Evolutionary conservation across 2,113 vertebrate genomes (phyloP).

Genomic region (Sinocyclocheilus anshuiensis): DNA sequence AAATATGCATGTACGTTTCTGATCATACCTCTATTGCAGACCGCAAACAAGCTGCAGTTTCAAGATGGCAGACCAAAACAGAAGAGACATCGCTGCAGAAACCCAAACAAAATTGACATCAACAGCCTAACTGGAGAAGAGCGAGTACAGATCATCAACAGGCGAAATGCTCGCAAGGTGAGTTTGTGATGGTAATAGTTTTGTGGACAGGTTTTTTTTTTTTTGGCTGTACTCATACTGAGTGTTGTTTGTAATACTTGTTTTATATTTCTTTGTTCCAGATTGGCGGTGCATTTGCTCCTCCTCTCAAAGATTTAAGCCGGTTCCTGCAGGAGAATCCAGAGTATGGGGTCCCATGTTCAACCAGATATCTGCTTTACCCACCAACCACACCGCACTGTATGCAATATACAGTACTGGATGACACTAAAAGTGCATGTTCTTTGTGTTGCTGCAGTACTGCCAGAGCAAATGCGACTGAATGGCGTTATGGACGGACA

Average conservation of each 20-base stretch:
- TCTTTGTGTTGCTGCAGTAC: too few species aligned
- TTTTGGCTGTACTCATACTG: not conserved
- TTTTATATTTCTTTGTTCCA: constrained; percentile 59
- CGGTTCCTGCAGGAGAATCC: constrained; percentile 96
- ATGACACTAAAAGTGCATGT: too few species aligned
- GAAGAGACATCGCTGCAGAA: constrained; percentile 95
- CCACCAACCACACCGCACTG: too few species aligned
- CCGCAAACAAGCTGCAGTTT: constrained; percentile 82
- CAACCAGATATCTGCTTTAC: too few species aligned
- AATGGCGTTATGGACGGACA: too few species aligned
- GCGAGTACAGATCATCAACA: constrained; percentile 96
- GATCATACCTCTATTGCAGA: constrained; percentile 58
- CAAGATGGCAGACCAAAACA: constrained; percentile 95
- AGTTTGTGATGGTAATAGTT: constrained; percentile 15
- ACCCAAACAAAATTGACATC: constrained; percentile 97
- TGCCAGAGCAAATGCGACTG: too few species aligned
- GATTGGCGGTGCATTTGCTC: constrained; percentile 97
- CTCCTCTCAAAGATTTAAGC: constrained; percentile 93
- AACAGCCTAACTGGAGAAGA: constrained; percentile 98
- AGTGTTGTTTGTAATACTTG: not conserved
- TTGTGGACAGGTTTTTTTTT: not conserved
- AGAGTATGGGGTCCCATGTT: too few species aligned
- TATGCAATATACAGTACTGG: too few species aligned
- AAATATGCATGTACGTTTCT: not conserved
- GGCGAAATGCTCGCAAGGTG: constrained; percentile 98